A percentile compares a stretch with the other conserved stretches of the same genome.
Evolutionary conservation across 2,888 invertebrate species (phyloP).

Genomic region (Octodonta nipae): DNA sequence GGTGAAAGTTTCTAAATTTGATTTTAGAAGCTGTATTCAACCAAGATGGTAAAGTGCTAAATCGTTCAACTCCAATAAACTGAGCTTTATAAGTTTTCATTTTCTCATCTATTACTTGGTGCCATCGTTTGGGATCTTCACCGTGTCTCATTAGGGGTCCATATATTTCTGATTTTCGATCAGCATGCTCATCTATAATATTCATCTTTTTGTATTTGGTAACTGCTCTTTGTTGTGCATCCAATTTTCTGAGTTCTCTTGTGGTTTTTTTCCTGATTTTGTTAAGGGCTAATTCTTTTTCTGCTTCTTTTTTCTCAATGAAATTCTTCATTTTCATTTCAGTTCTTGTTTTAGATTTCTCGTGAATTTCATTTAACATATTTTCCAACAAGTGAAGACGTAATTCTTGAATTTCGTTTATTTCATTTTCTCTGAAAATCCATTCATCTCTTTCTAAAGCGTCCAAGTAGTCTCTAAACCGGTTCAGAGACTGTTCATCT

Average conservation of each 20-base stretch:
- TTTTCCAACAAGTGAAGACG: slow-evolving; percentile 57
- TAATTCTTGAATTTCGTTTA: slow-evolving; percentile 55
- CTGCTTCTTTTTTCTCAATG: slow-evolving; percentile 39
- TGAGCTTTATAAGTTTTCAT: slow-evolving; percentile 27
- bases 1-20: slow-evolving; percentile 18
- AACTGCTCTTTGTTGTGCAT: slow-evolving; percentile 28
- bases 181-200: slow-evolving; percentile 39
- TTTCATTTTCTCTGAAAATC: slow-evolving; percentile 67
- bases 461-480: slow-evolving; percentile 50
- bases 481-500: slow-evolving; percentile 43
- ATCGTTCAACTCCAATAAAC: slow-evolving; percentile 34
- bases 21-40: slow-evolving; percentile 34
- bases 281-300: slow-evolving; percentile 43
- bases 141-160: slow-evolving; percentile 52
- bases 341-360: slow-evolving; percentile 34
- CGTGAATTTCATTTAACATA: slow-evolving; percentile 43
- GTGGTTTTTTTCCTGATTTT: slow-evolving; percentile 42
- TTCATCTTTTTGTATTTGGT: slow-evolving; percentile 29
- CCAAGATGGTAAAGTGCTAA: slow-evolving; percentile 41
- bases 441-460: slow-evolving; percentile 75
- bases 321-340: slow-evolving; percentile 40
- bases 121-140: slow-evolving; percentile 48
- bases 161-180: slow-evolving; percentile 48
- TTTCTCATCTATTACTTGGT: slow-evolving; percentile 37
- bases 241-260: slow-evolving; percentile 41